Evolutionary conservation across 2,797 vertebrate species (phyloP).

Genomic region (Manis javanica): DNA sequence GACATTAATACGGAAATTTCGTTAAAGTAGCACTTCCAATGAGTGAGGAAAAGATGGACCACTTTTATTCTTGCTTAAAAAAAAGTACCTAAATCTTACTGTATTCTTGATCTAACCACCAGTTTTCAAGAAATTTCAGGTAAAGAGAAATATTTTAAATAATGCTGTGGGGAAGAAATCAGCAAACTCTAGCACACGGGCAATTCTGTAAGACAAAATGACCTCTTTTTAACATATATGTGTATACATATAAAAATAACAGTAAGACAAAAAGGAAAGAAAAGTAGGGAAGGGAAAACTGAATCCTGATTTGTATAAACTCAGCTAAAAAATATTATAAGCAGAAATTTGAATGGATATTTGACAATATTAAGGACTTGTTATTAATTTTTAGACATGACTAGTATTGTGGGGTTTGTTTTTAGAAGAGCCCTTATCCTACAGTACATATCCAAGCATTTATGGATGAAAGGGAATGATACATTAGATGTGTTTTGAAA

Average conservation of each 20-base stretch:
- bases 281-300: not conserved
- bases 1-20: not conserved
- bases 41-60: not conserved
- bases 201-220: conserved; percentile 3
- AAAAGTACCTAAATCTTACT: not conserved
- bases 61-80: not conserved
- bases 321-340: not conserved
- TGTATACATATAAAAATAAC: not conserved
- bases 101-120: not conserved
- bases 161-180: not conserved
- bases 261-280: not conserved
- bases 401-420: not conserved
- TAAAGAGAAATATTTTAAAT: not conserved
- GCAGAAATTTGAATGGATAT: not conserved
- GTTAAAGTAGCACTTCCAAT: not conserved
- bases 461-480: not conserved
- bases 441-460: not conserved
- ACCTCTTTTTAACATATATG: not conserved
- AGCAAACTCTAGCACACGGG: not conserved
- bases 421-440: not conserved
- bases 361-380: not conserved
- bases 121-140: not conserved
- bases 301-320: conserved; percentile 17
- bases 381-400: not conserved
- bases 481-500: not conserved